Base-by-base conservation (phyloP, 2,113 vertebrate genomes). In the Crotalus horridus region DNA sequence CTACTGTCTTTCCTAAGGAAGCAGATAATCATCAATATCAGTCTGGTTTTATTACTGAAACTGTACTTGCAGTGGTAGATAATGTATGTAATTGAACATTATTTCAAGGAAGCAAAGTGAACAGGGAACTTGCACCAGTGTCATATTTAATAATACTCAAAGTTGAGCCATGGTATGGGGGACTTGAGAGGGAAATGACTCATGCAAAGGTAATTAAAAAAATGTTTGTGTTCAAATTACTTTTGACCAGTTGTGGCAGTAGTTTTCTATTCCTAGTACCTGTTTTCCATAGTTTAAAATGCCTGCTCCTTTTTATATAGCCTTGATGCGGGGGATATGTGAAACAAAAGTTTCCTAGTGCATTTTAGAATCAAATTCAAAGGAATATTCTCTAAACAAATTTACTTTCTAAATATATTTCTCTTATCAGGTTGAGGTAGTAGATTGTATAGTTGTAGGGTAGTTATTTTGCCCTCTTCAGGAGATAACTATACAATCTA, bases 1-100 rank as follows among this genome's bases (percentile, higher is more conserved):
- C 98, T 99, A 99, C 99, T 99, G 99, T 99, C 99, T 99, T 99
- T 99, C 99, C 98, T 98, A 99, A 98, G 97, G 99, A 97, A 97
- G 95, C 97, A 97, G 97, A 96, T 96, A 93, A 94, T 87, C 98
- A 64, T 88, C 97, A 94, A 85, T 86, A 69, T 13, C 23, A 0
- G 9, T 91, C 33, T 87, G 94, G 53, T 53, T 89, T 86, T 51
- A n/a, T 46, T 89, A 69, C 39, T 61, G 88, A 23, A 59, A 17
- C 29, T 59, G 46, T 39, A 9, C 24, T 26, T n/a, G 10, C 33
- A 53, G 5, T 43, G 20, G 24, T 21, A 81, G 33, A 43, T 43
- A 74, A 74, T 17, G n/a, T 74, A 17, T n/a, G 33, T 17, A 74
- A 81, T 8, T 81, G 74, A 81, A 81, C 17, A 81, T 81, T 81